These are phyloP conservation scores for Triplophysa siluroides DNA, from an alignment of 2,113 vertebrate species.

Conservation along the genomic window DNA sequence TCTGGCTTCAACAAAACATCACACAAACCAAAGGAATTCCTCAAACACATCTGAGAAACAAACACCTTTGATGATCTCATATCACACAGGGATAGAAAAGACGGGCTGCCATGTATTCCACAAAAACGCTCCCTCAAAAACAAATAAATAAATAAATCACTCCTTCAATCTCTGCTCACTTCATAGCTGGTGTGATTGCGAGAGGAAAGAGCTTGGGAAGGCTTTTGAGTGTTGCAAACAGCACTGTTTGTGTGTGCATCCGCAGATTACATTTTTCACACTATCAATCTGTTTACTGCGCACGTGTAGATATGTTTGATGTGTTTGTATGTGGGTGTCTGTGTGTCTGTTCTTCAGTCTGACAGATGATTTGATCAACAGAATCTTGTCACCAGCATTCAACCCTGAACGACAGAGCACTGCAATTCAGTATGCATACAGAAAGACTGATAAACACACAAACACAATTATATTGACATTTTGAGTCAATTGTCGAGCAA, in stretches of 20 bases:
- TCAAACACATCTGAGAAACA: slow-evolving; percentile 3
- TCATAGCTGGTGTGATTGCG: slow-evolving; percentile 1
- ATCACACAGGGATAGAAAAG: slow-evolving; percentile 17
- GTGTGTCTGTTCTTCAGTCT: too few species aligned
- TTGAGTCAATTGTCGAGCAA: not conserved
- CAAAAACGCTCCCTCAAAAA: not conserved
- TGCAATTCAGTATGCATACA: too few species aligned
- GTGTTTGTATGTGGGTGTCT: too few species aligned
- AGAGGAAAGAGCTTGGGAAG: slow-evolving; percentile 10
- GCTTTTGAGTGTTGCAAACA: not conserved
- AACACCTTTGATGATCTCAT: slow-evolving; percentile 36
- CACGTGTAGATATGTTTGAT: too few species aligned
- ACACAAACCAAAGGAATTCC: not conserved
- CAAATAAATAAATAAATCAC: not conserved
- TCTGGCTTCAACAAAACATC: slow-evolving; percentile 9
- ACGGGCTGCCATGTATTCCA: not conserved
- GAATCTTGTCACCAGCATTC: too few species aligned
- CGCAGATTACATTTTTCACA: too few species aligned
- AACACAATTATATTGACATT: too few species aligned
- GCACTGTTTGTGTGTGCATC: not conserved
- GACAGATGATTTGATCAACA: too few species aligned
- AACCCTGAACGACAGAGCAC: too few species aligned
- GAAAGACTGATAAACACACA: too few species aligned
- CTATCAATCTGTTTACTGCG: too few species aligned
- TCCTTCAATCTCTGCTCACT: slow-evolving; percentile 5